phyloP scores from a whole-genome alignment of 1,140 invertebrate genomes.

The Melanaphis sacchari region DNA sequence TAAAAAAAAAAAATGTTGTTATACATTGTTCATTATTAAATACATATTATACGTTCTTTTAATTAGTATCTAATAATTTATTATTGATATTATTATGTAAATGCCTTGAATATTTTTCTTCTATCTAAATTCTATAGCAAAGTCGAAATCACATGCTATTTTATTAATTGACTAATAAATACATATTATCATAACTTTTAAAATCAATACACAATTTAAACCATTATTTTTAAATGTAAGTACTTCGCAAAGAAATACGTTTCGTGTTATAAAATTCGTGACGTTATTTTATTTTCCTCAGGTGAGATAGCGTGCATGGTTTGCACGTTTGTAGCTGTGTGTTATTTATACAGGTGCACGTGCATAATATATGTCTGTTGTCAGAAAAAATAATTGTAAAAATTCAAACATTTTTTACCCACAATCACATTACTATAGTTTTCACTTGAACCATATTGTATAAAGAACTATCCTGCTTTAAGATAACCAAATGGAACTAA shows the following conservation, averaged over 20 bases:
- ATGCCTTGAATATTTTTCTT: neutral
- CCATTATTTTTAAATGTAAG: neutral
- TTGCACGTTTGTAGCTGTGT: neutral
- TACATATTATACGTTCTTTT: neutral
- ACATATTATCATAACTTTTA: neutral
- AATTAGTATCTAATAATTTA: neutral
- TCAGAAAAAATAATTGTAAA: neutral
- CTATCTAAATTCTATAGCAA: neutral
- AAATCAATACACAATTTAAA: neutral
- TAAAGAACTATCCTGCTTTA: neutral
- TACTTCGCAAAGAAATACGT: neutral
- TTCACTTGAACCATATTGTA: neutral
- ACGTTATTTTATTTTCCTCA: slow-evolving; percentile 3
- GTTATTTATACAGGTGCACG: slow-evolving; percentile 17
- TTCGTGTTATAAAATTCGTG: neutral
- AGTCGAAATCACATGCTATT: neutral
- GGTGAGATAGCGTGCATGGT: neutral
- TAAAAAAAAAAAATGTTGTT: too few species aligned
- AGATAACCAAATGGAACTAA: neutral
- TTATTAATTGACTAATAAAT: neutral
- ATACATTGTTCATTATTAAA: neutral
- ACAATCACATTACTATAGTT: neutral
- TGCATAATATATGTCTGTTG: neutral
- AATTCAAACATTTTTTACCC: neutral
- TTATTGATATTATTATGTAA: neutral